Conservation (phyloP, 2,797 vertebrate species). For the Poeciliopsis gracilis region DNA sequence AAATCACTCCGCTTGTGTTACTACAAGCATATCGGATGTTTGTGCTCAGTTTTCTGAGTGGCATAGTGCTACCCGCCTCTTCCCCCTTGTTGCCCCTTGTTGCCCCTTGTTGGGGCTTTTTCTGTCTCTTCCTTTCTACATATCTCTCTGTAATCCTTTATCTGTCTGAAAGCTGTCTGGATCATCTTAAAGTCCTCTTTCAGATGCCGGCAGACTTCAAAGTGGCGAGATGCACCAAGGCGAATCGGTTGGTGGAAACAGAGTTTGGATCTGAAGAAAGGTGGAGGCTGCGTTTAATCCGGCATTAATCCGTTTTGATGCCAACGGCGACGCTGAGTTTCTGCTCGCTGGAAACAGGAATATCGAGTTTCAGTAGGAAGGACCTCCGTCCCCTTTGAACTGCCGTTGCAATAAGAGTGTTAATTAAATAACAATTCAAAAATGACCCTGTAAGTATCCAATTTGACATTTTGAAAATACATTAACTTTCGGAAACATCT, state of each 20-base stretch:
- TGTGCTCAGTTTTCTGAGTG: not conserved
- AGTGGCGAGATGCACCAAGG: conserved; percentile 31
- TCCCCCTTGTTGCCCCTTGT: not conserved
- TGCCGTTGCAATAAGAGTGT: not conserved
- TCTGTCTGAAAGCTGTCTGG: conserved; percentile 10
- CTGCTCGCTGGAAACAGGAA: not conserved
- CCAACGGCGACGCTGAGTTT: not conserved
- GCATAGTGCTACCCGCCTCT: not conserved
- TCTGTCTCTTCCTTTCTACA: conserved; percentile 12
- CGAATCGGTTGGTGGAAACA: conserved; percentile 20
- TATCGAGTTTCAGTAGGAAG: not conserved
- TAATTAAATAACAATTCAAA: not conserved
- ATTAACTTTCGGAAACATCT: no score
- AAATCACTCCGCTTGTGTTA: not conserved
- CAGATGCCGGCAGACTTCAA: conserved; percentile 62
- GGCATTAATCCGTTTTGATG: not conserved
- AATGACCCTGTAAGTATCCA: no score
- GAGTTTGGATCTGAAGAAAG: not conserved
- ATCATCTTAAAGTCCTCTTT: conserved; percentile 45
- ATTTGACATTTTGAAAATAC: no score
- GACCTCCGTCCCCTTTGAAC: not conserved
- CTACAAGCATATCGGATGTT: not conserved
- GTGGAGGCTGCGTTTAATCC: not conserved
- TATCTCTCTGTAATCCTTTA: conserved; percentile 22
- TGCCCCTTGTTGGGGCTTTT: not conserved